These are phyloP conservation scores for Maconellicoccus hirsutus DNA, from an alignment of 1,140 invertebrate species.

Conservation along the genomic window DNA sequence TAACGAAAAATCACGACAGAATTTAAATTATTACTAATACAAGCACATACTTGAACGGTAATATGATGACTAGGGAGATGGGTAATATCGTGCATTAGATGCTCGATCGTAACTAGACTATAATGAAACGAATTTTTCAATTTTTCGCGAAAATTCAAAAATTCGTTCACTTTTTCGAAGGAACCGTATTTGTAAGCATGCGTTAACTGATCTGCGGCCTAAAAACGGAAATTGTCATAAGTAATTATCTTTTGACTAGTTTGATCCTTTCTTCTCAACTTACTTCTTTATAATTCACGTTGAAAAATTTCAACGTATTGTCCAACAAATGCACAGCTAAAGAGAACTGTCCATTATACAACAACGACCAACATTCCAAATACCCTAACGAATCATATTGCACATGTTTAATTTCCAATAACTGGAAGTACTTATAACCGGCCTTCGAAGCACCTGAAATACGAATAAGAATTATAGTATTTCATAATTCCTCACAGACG, in stretches of 20 bases:
- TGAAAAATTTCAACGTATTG: constrained; percentile 70
- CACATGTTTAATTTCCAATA: constrained; percentile 84
- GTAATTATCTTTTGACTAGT: no score
- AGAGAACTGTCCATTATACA: constrained; percentile 50
- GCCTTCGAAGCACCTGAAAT: constrained; percentile 50
- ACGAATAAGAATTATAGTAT: background rate
- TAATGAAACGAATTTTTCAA: constrained; percentile 74
- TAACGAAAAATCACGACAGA: background rate
- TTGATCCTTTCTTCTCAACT: no score
- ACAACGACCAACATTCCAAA: constrained; percentile 40
- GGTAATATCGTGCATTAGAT: constrained; percentile 63
- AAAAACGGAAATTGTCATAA: constrained; percentile 32
- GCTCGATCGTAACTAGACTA: constrained; percentile 60
- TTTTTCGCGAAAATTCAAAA: constrained; percentile 69
- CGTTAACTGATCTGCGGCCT: constrained; percentile 83
- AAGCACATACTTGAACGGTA: constrained; percentile 33
- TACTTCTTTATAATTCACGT: constrained; percentile 75
- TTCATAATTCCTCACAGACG: no score
- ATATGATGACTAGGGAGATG: constrained; percentile 35
- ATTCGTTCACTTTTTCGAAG: constrained; percentile 82
- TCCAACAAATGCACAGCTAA: constrained; percentile 51
- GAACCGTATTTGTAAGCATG: constrained; percentile 88
- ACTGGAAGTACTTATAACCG: constrained; percentile 51
- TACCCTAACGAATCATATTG: constrained; percentile 86
- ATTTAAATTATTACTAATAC: constrained; percentile 32